Conservation (phyloP, 2,888 invertebrate genomes). For the Caenorhabditis sulstoni region DNA sequence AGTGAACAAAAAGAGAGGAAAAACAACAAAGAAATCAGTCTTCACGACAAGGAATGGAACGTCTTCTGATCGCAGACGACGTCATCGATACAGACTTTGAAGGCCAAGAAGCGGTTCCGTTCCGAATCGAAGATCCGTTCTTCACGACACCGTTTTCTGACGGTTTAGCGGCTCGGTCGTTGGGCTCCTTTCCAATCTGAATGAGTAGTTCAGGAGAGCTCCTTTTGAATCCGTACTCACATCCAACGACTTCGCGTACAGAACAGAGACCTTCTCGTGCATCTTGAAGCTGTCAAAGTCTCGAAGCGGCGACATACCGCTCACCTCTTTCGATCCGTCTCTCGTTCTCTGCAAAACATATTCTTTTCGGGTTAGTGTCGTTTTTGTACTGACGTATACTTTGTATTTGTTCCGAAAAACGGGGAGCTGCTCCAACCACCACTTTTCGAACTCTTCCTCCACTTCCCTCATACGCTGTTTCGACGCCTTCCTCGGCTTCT, state of each 20-base stretch:
- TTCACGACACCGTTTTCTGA: too few species aligned
- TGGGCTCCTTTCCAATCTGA: too few species aligned
- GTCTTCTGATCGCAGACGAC: too few species aligned
- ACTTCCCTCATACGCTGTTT: too few species aligned
- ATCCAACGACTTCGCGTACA: slow-evolving; percentile 21
- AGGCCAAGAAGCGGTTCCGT: not conserved
- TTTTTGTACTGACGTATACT: too few species aligned
- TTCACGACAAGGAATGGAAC: too few species aligned
- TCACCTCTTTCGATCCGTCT: slow-evolving; percentile 11
- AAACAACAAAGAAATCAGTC: too few species aligned
- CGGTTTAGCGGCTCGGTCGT: too few species aligned
- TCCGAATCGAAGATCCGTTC: not conserved
- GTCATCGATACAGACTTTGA: too few species aligned
- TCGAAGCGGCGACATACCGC: slow-evolving; percentile 6
- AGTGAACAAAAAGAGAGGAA: too few species aligned
- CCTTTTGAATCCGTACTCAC: not conserved
- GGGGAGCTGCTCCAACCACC: not conserved
- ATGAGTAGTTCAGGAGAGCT: too few species aligned
- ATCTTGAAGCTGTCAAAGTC: slow-evolving; percentile 3
- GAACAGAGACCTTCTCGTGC: slow-evolving; percentile 6
- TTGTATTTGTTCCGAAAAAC: too few species aligned
- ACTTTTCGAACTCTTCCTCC: not conserved
- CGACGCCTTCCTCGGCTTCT: not conserved
- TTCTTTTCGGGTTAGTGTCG: not conserved
- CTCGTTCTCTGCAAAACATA: slow-evolving; percentile 10